Conservation (phyloP, 2,888 invertebrate genomes). For the Ormyrus labotus region DNA sequence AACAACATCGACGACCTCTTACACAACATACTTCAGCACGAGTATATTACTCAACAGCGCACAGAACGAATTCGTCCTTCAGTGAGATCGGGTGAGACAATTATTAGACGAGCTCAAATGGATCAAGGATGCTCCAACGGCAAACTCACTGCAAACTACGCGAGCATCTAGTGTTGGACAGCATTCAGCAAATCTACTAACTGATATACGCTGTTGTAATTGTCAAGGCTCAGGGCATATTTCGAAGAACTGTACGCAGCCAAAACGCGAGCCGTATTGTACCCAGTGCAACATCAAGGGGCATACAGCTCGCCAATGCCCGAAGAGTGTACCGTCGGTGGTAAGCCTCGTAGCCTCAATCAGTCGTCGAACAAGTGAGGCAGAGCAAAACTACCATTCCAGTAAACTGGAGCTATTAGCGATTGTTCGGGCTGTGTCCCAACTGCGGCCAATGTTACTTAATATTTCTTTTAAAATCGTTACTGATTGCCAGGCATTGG, state of each 20-base stretch:
- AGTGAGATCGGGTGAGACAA: no score
- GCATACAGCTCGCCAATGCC: no score
- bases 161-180: background rate
- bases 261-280: no score
- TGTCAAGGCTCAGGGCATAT: background rate
- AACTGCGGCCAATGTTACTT: background rate
- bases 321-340: background rate
- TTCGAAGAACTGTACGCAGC: no score
- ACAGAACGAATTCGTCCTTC: no score
- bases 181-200: background rate
- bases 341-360: background rate
- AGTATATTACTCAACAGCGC: no score
- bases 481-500: background rate
- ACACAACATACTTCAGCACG: no score
- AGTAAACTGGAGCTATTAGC: slow-evolving; percentile 12
- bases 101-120: no score
- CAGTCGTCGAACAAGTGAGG: background rate
- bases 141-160: no score
- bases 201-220: background rate
- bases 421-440: background rate
- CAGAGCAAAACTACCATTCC: background rate
- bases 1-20: no score
- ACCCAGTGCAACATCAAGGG: no score
- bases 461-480: background rate
- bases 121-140: no score